Evolutionary conservation across 2,888 invertebrate genomes (phyloP).

Genomic region (Spatulosminthurus flaviceps): DNA sequence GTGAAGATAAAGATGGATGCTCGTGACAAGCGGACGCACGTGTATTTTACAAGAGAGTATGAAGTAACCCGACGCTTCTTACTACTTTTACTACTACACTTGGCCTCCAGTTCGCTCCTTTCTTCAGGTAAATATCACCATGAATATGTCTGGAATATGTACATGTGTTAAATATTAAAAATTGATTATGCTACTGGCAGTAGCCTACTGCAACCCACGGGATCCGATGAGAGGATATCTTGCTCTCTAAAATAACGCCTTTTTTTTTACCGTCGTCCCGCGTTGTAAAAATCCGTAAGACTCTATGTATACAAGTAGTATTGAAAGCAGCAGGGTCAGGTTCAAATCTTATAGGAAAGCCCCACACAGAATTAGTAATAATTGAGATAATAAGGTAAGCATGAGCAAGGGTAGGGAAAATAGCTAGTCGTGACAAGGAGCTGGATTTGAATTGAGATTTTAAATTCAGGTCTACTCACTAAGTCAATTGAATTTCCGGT

Average conservation of each 20-base stretch:
- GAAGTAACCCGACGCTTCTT: conserved; percentile 24
- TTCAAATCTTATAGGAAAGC: neutral
- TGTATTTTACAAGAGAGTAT: conserved; percentile 29
- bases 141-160: no score
- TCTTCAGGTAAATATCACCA: neutral
- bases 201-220: neutral
- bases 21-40: conserved; percentile 44
- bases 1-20: conserved; percentile 37
- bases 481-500: conserved; percentile 28
- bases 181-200: neutral
- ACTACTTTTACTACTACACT: neutral
- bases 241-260: no score
- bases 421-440: conserved; percentile 9
- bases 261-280: no score
- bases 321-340: neutral
- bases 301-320: neutral
- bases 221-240: no score
- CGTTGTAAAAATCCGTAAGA: no score
- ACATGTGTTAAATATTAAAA: neutral
- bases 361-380: conserved; percentile 4
- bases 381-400: conserved; percentile 11
- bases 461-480: conserved; percentile 6
- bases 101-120: conserved; percentile 5
- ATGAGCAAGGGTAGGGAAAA: conserved; percentile 2
- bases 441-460: conserved; percentile 22